These are phyloP conservation scores for Fragum fragum DNA, from an alignment of 2,888 invertebrate genomes.

Conservation along the genomic window DNA sequence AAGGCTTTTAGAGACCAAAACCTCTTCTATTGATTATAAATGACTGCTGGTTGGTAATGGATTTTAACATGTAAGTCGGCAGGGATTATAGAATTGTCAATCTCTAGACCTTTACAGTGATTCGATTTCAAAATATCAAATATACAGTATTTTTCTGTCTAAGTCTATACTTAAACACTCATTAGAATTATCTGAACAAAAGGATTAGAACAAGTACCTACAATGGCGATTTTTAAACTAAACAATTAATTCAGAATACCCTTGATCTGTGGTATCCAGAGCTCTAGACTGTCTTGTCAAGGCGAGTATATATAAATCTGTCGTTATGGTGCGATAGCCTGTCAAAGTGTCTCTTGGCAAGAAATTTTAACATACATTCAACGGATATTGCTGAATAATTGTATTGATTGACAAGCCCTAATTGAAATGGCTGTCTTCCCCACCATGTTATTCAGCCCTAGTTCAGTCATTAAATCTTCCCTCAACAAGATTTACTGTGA, in stretches of 20 bases:
- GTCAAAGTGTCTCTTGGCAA: slow-evolving; percentile 54
- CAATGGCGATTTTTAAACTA: no score
- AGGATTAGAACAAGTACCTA: no score
- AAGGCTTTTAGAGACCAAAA: not conserved
- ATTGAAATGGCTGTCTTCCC: slow-evolving; percentile 50
- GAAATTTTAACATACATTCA: slow-evolving; percentile 44
- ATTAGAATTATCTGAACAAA: no score
- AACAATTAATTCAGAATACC: no score
- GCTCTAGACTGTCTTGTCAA: no score
- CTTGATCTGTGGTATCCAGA: no score
- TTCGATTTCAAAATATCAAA: no score
- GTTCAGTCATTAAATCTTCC: slow-evolving; percentile 21
- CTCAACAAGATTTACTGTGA: slow-evolving; percentile 17
- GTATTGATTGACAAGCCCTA: slow-evolving; percentile 58
- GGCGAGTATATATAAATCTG: slow-evolving; percentile 44
- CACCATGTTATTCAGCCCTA: slow-evolving; percentile 11
- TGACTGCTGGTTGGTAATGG: slow-evolving; percentile 13
- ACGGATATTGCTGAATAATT: slow-evolving; percentile 39
- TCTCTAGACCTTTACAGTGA: no score
- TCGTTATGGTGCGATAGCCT: slow-evolving; percentile 43
- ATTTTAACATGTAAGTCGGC: slow-evolving; percentile 14
- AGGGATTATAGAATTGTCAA: slow-evolving; percentile 3
- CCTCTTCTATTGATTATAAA: slow-evolving; percentile 1
- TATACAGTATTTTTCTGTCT: no score
- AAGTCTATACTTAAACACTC: no score